Base-by-base conservation (phyloP, 2,113 vertebrate genomes). In the Clarias batrachus region DNA sequence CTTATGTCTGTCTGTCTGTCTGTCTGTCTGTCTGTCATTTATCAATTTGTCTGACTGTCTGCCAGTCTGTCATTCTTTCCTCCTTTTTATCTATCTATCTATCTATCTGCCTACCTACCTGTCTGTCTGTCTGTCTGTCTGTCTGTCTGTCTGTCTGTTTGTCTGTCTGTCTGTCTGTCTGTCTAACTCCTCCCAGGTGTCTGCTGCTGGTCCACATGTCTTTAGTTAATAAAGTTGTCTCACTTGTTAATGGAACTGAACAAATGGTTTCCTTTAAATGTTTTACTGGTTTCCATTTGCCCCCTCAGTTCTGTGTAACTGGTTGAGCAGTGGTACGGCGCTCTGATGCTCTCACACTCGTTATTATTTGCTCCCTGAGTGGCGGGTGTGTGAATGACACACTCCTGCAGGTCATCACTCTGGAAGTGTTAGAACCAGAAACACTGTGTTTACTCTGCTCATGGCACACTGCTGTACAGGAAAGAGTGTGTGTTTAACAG, bases 381-480 rank as follows among this genome's bases (percentile, higher is more conserved):
- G 52, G 13, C 10, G 10, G 11, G n/a, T 57, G 37, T 82, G 33
- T 12, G 33, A 57, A 60, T 82, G 85, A 52, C 57, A 60, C 56
- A 52, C n/a, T 48, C 41, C 82, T 77, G 78, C 59, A 78, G 79
- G 85, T 86, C 84, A 90, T 81, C 56, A 48, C 54, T 62, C 66
- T 82, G 68, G 84, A 88, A 86, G 62, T 52, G 56, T 83, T 82
- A 14, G 52, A 57, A 62, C 37, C 48, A 23, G 37, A 65, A 19
- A 71, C 52, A 4, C 2, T 11, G 13, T 23, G 17, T 57, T 1
- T 33, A 19, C 70, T 37, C 68, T 17, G 41, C 0, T 37, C 30
- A 71, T 56, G 54, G 48, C 37, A 48, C 41, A n/a, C 21, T n/a
- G 41, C 17, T 73, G 70, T 9, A 73, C 21, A 9, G 23, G 37